Evolutionary conservation across 2,113 vertebrate species (phyloP).

Genomic region (Semnornis frantzii): DNA sequence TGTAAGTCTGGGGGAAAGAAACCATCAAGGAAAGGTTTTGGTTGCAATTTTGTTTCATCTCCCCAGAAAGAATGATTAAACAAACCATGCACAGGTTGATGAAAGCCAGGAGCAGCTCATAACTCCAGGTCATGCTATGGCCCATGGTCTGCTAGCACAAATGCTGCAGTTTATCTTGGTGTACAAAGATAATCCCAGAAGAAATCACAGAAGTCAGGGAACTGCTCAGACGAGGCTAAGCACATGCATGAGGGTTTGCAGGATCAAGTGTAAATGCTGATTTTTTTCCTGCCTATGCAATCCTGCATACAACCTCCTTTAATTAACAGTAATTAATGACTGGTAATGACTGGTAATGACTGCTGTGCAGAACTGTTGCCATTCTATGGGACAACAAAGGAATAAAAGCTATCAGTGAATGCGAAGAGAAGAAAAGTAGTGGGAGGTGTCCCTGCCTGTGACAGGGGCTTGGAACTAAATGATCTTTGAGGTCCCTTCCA

Average conservation of each 20-base stretch:
- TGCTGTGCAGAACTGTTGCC: background rate
- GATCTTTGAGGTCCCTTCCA: too few species aligned
- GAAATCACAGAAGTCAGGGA: background rate
- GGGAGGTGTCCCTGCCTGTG: too few species aligned
- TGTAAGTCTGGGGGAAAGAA: background rate
- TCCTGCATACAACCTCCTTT: background rate
- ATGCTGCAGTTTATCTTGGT: background rate
- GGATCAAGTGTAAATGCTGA: background rate
- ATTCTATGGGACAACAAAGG: background rate
- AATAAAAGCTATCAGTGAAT: background rate
- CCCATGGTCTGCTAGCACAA: background rate
- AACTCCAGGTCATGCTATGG: background rate
- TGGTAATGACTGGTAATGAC: background rate
- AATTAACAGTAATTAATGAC: background rate
- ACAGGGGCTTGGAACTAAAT: too few species aligned
- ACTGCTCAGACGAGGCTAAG: background rate
- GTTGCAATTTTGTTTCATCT: background rate
- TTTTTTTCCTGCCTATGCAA: background rate
- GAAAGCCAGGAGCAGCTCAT: background rate
- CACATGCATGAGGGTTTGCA: background rate
- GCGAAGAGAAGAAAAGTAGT: background rate
- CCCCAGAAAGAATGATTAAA: background rate
- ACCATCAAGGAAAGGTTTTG: background rate
- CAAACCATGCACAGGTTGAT: background rate
- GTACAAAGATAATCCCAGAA: background rate